Evolutionary conservation across 2,113 vertebrate species (phyloP).

Genomic region (Pristiophorus japonicus): DNA sequence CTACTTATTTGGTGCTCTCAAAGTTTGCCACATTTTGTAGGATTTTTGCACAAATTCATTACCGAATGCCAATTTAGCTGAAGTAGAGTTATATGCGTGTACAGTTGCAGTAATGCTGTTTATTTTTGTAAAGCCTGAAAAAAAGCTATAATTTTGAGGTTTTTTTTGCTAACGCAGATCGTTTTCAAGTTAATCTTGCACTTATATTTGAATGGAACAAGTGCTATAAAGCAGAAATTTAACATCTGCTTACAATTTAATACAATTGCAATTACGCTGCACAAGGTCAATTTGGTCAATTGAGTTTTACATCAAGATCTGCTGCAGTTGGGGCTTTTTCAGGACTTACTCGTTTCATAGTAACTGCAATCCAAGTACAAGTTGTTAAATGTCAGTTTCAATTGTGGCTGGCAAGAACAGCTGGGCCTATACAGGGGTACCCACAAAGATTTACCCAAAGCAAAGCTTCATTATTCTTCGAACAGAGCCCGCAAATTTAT

Average conservation of each 20-base stretch:
- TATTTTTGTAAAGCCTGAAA: constrained; percentile 11
- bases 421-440: background rate
- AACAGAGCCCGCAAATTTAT: background rate
- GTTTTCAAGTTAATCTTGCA: background rate
- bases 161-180: background rate
- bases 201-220: constrained; percentile 15
- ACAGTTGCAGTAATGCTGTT: background rate
- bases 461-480: background rate
- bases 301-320: constrained; percentile 49
- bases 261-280: constrained; percentile 84
- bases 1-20: background rate
- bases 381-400: constrained; percentile 30
- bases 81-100: no score
- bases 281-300: constrained; percentile 92
- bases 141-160: background rate
- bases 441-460: background rate
- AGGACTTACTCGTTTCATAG: background rate
- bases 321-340: constrained; percentile 10
- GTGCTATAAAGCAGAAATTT: constrained; percentile 54
- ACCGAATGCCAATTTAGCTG: background rate
- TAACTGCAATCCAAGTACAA: background rate
- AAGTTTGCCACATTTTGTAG: background rate
- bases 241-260: constrained; percentile 95
- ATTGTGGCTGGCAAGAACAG: constrained; percentile 15
- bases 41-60: background rate